Evolutionary conservation across 2,797 vertebrate genomes (phyloP), one percentile per base, ranked within the genome.

Genomic region (Netta rufina): DNA sequence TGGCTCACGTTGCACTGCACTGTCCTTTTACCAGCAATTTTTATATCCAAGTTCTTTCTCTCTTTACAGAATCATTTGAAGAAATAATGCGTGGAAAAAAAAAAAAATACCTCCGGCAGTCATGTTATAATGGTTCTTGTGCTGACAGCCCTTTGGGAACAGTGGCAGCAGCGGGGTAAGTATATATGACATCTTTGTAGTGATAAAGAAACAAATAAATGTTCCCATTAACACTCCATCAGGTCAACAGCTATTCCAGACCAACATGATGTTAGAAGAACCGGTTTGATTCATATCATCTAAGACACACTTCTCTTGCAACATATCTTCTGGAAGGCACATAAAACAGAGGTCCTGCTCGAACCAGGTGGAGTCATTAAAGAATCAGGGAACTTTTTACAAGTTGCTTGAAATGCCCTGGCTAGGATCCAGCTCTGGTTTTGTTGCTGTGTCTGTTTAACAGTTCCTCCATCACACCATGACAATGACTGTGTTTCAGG

Each of bases 121-220:
- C 33, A 19, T 78, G 95, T 96, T 96, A 85, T 96, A 96, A 97
- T 94, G 95, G 96, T 86, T 94, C 71, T 95, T 73, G 96, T 96
- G 96, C 96, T 96, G 97, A 96, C 96, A 97, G 96, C 84, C 97
- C 95, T 95, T 87, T 89, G 96, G 96, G 97, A 97, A 61, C 93
- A 61, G 95, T 95, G 95, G 96, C 96, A 96, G 95, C 94, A 88
- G 96, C 60, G 4, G 87, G 62, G 78, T 96, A 93, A 97, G 96
- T 96, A 94, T 94, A 93, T 96, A 95, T 95, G 92, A 96, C 94
- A 96, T 96, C 94, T 97, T 95, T 97, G 95, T 96, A 96, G 96
- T 94, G 96, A 97, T 97, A 96, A 97, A 96, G 96, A 97, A 97
- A 97, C 97, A 97, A 97, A 96, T 97, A 97, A 97, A 97, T 95